Base-by-base conservation (phyloP, 1,140 invertebrate genomes). In the Brachionus plicatilis region DNA sequence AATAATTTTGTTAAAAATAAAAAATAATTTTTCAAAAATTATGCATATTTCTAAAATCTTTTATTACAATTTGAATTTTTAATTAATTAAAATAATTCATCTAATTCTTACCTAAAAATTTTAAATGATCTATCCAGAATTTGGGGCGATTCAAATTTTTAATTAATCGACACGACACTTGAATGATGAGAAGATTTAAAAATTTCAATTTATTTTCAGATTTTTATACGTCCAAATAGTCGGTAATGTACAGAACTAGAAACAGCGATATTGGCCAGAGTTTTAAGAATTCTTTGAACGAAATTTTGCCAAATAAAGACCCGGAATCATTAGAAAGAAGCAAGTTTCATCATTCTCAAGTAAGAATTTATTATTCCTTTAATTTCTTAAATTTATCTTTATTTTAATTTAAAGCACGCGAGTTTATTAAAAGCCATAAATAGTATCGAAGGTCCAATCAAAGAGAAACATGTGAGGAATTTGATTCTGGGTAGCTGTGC, bases 401-500 rank as follows among this genome's bases (percentile, higher is more conserved):
- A 24, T 14, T n/a, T 72, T 20, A 7, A 43, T 43, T 43, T 72
- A 6, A 43, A 82, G 79, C 50, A 82, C 37, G 20, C 79, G 2
- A 82, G 79, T 37, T 65, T 82, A 68, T 3, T 82, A 27, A 83
- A 83, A 70, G 82, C 82, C 12, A 70, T 83, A 5, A 83, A 83
- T 37, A 83, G 14, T 20, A 90, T 93, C 37, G 96, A 98, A 90
- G 93, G 92, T 45, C 95, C 96, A 5, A 94, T 97, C 0, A 98
- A 98, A 91, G 95, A 96, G 88, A 98, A 98, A 92, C 96, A 98
- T 94, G 95, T 96, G 60, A 92, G 96, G 86, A 93, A 93, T 89
- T 93, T 94, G 4, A 96, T 98, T 86, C 95, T 98, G 86, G 95
- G 95, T 29, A 97, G 96, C n/a, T 97, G 95, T 89, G 94, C 94